Base-by-base conservation (phyloP, 53 echinoderm and acorn worm genomes). In the Glandiceps talaboti region DNA sequence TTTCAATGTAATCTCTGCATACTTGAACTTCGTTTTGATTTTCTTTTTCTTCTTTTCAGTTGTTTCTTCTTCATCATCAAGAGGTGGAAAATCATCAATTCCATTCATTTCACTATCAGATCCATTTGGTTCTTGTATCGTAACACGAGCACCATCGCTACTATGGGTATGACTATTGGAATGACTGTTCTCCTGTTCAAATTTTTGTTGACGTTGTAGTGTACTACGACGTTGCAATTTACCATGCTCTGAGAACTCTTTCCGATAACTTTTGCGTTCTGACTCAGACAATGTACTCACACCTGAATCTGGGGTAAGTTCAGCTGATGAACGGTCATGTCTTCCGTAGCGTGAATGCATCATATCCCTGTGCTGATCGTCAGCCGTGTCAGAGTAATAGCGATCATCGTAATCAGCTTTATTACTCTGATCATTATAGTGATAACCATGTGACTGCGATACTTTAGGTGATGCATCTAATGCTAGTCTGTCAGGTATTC, bases 221-320 rank as follows among this genome's bases (percentile, higher is more conserved):
- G 81, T 83, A 28, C 64, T 86, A 32, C 82, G 79, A 86, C 85
- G 84, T 83, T 26, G 86, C 80, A 74, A 88, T 83, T 30, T 90
- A 81, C 26, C 84, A 30, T 32, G 77, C 83, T 10, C 32, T 31
- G 27, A 31, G 31, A 28, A 32, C 31, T 78, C 79, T 83, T 87
- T 6, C 92, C 78, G 1, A 86, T 88, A 26, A 90, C 82, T 30
- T 45, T 45, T 45, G 20, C 94, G 76, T 74, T 94, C 94, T 27
- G 88, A 89, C 29, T 91, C 93, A 1, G 93, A 94, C 1, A 93
- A 89, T 0, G 99, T 99, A 77, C 99, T 99, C 74, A 99, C 91
- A 26, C 99, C 99, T n/a, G 99, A 99, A 77, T 99, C 99, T 1
- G 99, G 99, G 31, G 99, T 99, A 27, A 99, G 93, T 84, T 99